phyloP scores from a whole-genome alignment of 2,888 invertebrate species.

The Azorinus chamasolen region DNA sequence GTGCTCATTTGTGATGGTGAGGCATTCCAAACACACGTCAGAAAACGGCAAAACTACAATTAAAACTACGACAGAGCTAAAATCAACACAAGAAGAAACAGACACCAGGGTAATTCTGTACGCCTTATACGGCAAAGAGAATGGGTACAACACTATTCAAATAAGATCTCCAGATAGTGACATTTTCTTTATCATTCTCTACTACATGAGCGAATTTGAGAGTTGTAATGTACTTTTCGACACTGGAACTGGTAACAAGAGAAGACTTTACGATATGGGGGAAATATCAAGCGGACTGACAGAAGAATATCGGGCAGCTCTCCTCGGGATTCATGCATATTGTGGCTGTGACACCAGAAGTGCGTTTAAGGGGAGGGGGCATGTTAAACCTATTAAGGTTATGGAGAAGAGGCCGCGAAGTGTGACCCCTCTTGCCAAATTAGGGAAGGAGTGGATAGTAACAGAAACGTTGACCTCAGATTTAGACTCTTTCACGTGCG shows the following conservation, averaged over 20 bases:
- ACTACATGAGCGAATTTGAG: background rate
- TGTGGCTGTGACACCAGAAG: slow-evolving; percentile 51
- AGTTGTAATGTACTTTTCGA: slow-evolving; percentile 31
- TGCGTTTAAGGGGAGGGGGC: slow-evolving; percentile 42
- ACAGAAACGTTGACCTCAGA: too few species aligned
- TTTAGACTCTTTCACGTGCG: too few species aligned
- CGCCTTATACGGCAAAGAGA: background rate
- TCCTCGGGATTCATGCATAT: slow-evolving; percentile 39
- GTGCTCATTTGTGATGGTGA: background rate
- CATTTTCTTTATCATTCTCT: slow-evolving; percentile 25
- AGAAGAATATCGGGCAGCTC: slow-evolving; percentile 19
- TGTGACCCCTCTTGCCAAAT: too few species aligned
- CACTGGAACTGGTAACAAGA: slow-evolving; percentile 44
- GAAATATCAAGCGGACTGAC: slow-evolving; percentile 7
- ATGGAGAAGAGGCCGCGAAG: too few species aligned
- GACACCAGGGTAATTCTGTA: slow-evolving; percentile 16
- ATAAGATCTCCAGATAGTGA: slow-evolving; percentile 57
- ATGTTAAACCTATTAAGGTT: slow-evolving; percentile 16
- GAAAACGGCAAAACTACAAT: background rate
- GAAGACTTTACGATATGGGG: slow-evolving; percentile 29
- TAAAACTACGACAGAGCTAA: background rate
- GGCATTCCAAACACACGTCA: background rate
- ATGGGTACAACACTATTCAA: slow-evolving; percentile 22
- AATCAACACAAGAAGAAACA: slow-evolving; percentile 23
- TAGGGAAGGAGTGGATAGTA: too few species aligned